These are phyloP conservation scores for Haliclona indistincta DNA, from an alignment of 37 sponge, comb jelly and placozoan species.

Conservation along the genomic window DNA sequence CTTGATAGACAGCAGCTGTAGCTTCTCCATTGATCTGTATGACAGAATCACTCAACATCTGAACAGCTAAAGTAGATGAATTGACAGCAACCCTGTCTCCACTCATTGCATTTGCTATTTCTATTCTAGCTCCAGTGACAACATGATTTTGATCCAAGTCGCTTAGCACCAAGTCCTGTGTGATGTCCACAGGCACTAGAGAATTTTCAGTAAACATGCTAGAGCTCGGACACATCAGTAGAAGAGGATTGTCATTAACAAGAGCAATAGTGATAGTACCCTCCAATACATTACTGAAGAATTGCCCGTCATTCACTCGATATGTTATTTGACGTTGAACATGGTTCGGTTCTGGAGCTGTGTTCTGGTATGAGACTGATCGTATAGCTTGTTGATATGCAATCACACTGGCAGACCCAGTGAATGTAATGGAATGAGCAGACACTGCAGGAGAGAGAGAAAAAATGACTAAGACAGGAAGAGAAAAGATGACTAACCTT, in stretches of 20 bases:
- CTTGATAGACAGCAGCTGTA: conserved; percentile 22
- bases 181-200: conserved; percentile 4
- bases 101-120: conserved; percentile 2
- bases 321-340: conserved; percentile 13
- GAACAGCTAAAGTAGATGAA: neutral
- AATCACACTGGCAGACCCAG: conserved; percentile 18
- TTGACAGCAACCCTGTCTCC: conserved; percentile 32
- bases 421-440: conserved; percentile 3
- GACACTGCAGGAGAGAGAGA: neutral
- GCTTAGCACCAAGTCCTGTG: conserved; percentile 7
- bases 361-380: conserved; percentile 44
- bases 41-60: neutral
- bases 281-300: conserved; percentile 25
- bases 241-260: conserved; percentile 29
- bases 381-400: conserved; percentile 35
- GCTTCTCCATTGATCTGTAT: conserved; percentile 32
- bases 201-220: conserved; percentile 39
- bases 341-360: conserved; percentile 37
- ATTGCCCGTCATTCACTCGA: conserved; percentile 55
- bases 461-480: neutral
- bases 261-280: conserved; percentile 23
- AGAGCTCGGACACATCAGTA: conserved; percentile 28
- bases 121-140: conserved; percentile 14
- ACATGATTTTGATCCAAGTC: conserved; percentile 52
- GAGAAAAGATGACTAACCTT: neutral